Evolutionary conservation across 2,113 vertebrate genomes (phyloP).

Genomic region (Mirza zaza): DNA sequence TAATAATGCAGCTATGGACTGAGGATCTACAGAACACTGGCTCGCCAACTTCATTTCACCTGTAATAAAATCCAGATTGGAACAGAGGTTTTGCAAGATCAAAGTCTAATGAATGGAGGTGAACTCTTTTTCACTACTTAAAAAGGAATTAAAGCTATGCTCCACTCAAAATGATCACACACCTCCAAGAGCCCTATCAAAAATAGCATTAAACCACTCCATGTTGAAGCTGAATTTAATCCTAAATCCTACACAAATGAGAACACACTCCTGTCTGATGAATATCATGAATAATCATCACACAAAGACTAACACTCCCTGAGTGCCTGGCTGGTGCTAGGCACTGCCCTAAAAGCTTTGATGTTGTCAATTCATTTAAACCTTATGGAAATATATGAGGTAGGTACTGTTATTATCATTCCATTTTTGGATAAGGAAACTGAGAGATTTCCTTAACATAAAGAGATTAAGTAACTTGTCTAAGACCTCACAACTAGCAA

Average conservation of each 20-base stretch:
- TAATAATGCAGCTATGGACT: conserved; percentile 45
- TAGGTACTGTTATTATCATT: background rate
- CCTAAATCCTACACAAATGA: conserved; percentile 63
- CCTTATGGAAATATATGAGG: background rate
- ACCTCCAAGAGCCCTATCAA: conserved; percentile 56
- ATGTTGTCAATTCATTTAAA: background rate
- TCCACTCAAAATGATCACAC: conserved; percentile 64
- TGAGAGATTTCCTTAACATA: no score
- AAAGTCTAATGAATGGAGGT: conserved; percentile 63
- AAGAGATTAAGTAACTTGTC: background rate
- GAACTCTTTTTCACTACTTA: conserved; percentile 69
- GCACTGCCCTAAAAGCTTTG: background rate
- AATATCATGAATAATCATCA: background rate
- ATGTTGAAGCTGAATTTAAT: conserved; percentile 61
- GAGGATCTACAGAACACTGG: conserved; percentile 53
- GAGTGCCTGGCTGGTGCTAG: background rate
- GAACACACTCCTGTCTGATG: background rate
- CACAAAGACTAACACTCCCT: background rate
- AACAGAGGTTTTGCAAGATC: conserved; percentile 63
- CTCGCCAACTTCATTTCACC: conserved; percentile 55
- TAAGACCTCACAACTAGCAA: background rate
- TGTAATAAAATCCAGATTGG: conserved; percentile 81
- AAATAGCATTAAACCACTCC: conserved; percentile 68
- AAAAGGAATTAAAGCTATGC: conserved; percentile 68
- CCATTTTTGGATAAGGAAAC: background rate